Evolutionary conservation across 2,888 invertebrate species (phyloP).

Genomic region (Drosophila formosana): DNA sequence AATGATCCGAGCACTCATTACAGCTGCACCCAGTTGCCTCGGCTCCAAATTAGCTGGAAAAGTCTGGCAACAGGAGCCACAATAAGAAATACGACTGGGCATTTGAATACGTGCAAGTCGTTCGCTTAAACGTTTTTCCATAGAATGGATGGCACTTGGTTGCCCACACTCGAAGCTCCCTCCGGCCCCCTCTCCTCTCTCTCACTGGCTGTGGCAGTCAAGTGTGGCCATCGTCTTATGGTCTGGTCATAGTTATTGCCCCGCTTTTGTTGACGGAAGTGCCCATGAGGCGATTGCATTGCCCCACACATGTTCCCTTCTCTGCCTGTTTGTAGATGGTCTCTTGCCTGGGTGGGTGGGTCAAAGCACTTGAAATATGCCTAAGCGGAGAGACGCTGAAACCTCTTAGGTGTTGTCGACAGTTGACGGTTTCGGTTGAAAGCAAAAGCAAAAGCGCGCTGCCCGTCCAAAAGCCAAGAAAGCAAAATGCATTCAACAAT

Average conservation of each 20-base stretch:
- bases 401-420: constrained; percentile 62
- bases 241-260: constrained; percentile 52
- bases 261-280: constrained; percentile 65
- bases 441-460: constrained; percentile 37
- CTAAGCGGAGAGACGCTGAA: constrained; percentile 44
- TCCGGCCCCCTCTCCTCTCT: neutral
- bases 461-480: constrained; percentile 37
- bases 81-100: constrained; percentile 8
- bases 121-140: constrained; percentile 45
- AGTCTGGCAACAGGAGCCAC: constrained; percentile 23
- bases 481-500: constrained; percentile 49
- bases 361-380: constrained; percentile 54
- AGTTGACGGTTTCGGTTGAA: constrained; percentile 54
- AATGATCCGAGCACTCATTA: constrained; percentile 13
- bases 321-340: constrained; percentile 6
- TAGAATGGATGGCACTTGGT: constrained; percentile 24
- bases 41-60: constrained; percentile 35
- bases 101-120: constrained; percentile 4
- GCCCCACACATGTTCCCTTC: neutral
- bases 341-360: constrained; percentile 50
- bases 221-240: constrained; percentile 52
- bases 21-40: constrained; percentile 10
- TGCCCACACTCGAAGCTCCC: constrained; percentile 16
- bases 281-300: constrained; percentile 39
- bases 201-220: constrained; percentile 39